Conservation (phyloP, 1,140 invertebrate genomes). For the Drosophila eugracilis region DNA sequence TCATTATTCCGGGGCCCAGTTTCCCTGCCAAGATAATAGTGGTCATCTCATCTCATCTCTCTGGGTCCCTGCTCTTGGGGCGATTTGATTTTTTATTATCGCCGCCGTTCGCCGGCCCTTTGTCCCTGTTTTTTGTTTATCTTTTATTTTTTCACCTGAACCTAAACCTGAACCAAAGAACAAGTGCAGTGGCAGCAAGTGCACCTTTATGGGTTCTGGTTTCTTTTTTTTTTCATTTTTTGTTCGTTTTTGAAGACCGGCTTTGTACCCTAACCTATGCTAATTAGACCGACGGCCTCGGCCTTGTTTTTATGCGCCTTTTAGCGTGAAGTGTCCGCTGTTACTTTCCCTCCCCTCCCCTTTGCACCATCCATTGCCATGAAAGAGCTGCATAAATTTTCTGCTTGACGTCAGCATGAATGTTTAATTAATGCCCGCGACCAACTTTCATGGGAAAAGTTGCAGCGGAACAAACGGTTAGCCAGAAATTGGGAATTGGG, state of each 20-base stretch:
- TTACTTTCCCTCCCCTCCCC: background rate
- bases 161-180: slow-evolving; percentile 12
- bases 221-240: no score
- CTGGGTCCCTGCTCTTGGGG: slow-evolving; percentile 14
- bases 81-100: slow-evolving; percentile 66
- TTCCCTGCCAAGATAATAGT: slow-evolving; percentile 47
- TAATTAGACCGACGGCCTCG: slow-evolving; percentile 80
- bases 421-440: slow-evolving; percentile 74
- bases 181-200: slow-evolving; percentile 68
- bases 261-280: slow-evolving; percentile 58
- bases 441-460: slow-evolving; percentile 74
- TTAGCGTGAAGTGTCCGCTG: slow-evolving; percentile 69
- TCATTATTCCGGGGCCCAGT: slow-evolving; percentile 18
- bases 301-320: slow-evolving; percentile 79
- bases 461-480: slow-evolving; percentile 70
- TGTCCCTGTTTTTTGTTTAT: slow-evolving; percentile 10
- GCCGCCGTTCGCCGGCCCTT: slow-evolving; percentile 22
- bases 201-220: slow-evolving; percentile 56
- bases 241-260: slow-evolving; percentile 7
- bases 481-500: slow-evolving; percentile 64
- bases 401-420: slow-evolving; percentile 65
- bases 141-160: slow-evolving; percentile 14
- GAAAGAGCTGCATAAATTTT: slow-evolving; percentile 72
- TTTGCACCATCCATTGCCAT: background rate
- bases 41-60: slow-evolving; percentile 42